Base-by-base conservation (phyloP, 2,113 vertebrate genomes). In the Macaca mulatta region DNA sequence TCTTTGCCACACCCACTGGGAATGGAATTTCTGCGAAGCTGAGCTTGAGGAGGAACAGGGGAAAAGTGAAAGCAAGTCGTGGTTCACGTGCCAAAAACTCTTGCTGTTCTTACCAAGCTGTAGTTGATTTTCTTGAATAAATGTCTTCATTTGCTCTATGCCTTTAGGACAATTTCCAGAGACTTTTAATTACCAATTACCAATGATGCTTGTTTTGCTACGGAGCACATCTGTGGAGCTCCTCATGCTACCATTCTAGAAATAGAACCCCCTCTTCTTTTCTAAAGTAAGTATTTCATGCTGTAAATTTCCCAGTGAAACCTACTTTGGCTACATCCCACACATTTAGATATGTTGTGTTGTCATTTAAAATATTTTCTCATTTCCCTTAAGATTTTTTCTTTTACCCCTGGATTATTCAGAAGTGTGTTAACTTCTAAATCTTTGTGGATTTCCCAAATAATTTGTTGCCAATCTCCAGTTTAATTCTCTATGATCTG, bases 71-170 rank as follows among this genome's bases (percentile, higher is more conserved):
- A 67, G 35, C 20, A 82, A 57, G 50, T 91, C 64, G 81, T 52
- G 35, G 23, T 55, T 79, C 52, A 81, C 64, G 61, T 20, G 8
- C 5, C 84, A 88, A 11, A 55, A 18, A 69, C 35, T 72, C 84
- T 40, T 64, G 69, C 38, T 17, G 40, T 45, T 90, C 20, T 85
- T 30, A 84, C 30, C 5, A 67, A n/a, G 70, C 35, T 95, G 16
- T 25, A 67, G 23, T n/a, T 88, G 32, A 81, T 83, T 82, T 96
- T 83, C 78, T 89, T 82, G 45, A 96, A 45, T 57, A 89, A 93
- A 64, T 81, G n/a, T 64, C 57, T 59, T 88, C 32, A 59, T 78
- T 83, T 32, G 8, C 6, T 89, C 38, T 83, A 43, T 38, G 13
- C 5, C 48, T 48, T 81, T 57, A 69, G 38, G 30, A 78, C 52